These are phyloP conservation scores for Latrodectus hesperus DNA, from an alignment of 2,888 invertebrate genomes.

Conservation along the genomic window DNA sequence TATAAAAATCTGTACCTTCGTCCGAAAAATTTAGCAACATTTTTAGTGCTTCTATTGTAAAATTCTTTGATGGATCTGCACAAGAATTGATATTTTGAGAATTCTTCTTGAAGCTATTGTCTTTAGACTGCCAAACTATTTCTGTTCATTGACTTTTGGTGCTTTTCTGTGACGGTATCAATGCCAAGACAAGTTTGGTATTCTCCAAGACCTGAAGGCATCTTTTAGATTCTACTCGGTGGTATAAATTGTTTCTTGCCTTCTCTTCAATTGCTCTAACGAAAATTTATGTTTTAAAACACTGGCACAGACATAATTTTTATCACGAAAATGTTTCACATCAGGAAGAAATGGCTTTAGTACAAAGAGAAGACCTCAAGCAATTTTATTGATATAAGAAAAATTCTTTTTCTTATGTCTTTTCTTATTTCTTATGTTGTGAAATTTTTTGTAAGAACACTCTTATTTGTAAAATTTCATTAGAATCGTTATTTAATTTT, in stretches of 20 bases:
- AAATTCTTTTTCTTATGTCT: not conserved
- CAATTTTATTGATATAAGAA: not conserved
- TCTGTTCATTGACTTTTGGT: slow-evolving; percentile 66
- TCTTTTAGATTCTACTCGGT: slow-evolving; percentile 22
- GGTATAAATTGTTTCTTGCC: slow-evolving; percentile 11
- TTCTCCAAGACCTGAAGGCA: slow-evolving; percentile 45
- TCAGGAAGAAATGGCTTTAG: not conserved
- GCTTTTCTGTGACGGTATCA: slow-evolving; percentile 55
- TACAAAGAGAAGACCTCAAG: not conserved
- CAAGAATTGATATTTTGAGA: slow-evolving; percentile 43
- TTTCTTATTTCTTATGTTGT: too few relatives aligned
- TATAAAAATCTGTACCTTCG: too few relatives aligned
- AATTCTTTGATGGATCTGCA: slow-evolving; percentile 19
- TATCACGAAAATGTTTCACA: not conserved
- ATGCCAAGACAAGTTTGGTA: slow-evolving; percentile 54
- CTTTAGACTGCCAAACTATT: slow-evolving; percentile 65
- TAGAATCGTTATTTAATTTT: too few relatives aligned
- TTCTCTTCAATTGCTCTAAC: slow-evolving; percentile 9
- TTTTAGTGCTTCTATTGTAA: not conserved
- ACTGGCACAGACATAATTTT: not conserved
- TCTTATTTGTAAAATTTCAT: too few relatives aligned
- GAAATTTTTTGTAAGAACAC: too few relatives aligned
- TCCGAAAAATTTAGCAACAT: not conserved
- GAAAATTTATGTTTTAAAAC: slow-evolving; percentile 14
- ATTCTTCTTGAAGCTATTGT: slow-evolving; percentile 57